Evolutionary conservation across 2,888 invertebrate species (phyloP).

Genomic region (Ophioninae sp.): DNA sequence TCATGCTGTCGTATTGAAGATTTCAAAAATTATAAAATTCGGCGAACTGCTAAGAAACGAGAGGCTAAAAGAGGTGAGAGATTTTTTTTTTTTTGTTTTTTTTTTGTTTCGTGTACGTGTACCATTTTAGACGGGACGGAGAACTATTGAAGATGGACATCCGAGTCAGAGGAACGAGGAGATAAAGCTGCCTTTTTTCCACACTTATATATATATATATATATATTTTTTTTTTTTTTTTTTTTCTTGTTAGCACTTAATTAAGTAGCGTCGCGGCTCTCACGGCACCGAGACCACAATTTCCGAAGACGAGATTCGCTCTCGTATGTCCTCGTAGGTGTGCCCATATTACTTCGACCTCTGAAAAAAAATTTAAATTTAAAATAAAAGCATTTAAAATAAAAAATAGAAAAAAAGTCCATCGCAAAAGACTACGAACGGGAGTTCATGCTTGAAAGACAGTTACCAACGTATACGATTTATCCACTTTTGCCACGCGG

Average conservation of each 20-base stretch:
- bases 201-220: background rate
- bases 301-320: constrained; percentile 69
- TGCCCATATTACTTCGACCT: constrained; percentile 47
- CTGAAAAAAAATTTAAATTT: no score
- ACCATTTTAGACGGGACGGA: no score
- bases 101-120: no score
- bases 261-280: constrained; percentile 74
- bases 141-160: no score
- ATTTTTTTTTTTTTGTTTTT: no score
- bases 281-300: constrained; percentile 60
- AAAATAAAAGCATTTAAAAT: background rate
- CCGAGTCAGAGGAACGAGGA: no score
- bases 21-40: no score
- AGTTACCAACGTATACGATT: constrained; percentile 6
- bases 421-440: no score
- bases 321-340: constrained; percentile 29
- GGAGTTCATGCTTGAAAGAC: no score
- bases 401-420: constrained; percentile 9
- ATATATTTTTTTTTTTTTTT: constrained; percentile 6
- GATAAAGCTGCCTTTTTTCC: background rate
- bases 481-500: constrained; percentile 52
- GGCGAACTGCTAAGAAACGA: no score
- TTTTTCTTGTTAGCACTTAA: constrained; percentile 79
- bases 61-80: no score
- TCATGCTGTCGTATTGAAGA: no score